Evolutionary conservation across 2,888 invertebrate genomes (phyloP).

Genomic region (Ichneumon xanthorius): DNA sequence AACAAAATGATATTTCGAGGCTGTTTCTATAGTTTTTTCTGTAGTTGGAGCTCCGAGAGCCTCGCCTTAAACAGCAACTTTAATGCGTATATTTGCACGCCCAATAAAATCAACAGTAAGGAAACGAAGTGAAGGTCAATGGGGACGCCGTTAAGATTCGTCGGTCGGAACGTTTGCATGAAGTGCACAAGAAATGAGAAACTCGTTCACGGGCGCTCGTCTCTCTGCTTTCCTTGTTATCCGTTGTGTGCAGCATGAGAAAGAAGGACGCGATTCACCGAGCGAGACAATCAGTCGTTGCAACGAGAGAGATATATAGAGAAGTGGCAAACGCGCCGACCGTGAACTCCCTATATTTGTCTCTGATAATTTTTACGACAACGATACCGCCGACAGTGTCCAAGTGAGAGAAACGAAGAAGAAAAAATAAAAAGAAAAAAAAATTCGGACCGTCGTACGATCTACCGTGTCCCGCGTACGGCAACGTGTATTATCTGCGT

Average conservation of each 20-base stretch:
- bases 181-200: conserved; percentile 35
- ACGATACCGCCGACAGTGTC: conserved; percentile 59
- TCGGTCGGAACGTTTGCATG: conserved; percentile 20
- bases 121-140: conserved; percentile 45
- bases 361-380: conserved; percentile 67
- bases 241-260: conserved; percentile 4
- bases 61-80: not conserved
- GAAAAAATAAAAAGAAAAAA: not conserved
- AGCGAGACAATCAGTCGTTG: not conserved
- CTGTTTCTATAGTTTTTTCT: not conserved
- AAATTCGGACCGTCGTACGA: conserved; percentile 37
- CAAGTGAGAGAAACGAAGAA: conserved; percentile 19
- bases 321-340: conserved; percentile 56
- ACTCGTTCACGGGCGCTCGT: conserved; percentile 11
- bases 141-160: conserved; percentile 43
- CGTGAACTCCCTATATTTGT: conserved; percentile 68
- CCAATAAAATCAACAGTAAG: conserved; percentile 10
- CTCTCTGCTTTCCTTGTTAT: conserved; percentile 30
- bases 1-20: not conserved
- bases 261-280: conserved; percentile 1
- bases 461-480: conserved; percentile 43
- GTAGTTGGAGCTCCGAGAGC: not conserved
- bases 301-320: conserved; percentile 9
- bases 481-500: conserved; percentile 66
- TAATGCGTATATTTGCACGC: conserved; percentile 41